Percentiles rank a stretch among this genome's conserved stretches.
These are phyloP conservation scores for Dasyornis broadbenti DNA, from an alignment of 2,113 vertebrate genomes.

Conservation along the genomic window DNA sequence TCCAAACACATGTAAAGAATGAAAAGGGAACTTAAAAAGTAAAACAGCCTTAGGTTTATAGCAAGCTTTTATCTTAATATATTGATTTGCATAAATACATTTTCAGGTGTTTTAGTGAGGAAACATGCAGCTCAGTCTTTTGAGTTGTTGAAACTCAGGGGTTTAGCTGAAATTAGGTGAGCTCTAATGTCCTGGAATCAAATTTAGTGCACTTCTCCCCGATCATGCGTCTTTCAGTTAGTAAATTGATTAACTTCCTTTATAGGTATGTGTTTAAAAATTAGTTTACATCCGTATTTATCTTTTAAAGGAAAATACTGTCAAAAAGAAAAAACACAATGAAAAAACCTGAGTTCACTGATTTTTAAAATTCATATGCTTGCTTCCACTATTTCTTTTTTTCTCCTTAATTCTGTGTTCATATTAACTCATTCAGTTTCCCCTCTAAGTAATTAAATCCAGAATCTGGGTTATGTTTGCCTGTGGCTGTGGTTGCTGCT, in stretches of 20 bases:
- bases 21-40: background rate
- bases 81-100: conserved; percentile 5
- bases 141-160: background rate
- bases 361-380: background rate
- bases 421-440: background rate
- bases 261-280: background rate
- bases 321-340: background rate
- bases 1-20: background rate
- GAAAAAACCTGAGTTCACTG: background rate
- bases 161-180: background rate
- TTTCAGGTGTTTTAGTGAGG: background rate
- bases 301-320: background rate
- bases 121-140: background rate
- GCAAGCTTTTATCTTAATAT: background rate
- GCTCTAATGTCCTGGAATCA: background rate
- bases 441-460: background rate
- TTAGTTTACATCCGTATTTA: background rate
- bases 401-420: background rate
- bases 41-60: background rate
- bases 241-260: background rate
- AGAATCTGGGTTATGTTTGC: background rate
- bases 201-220: background rate
- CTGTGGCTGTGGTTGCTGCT: background rate
- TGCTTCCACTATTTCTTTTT: background rate
- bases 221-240: background rate